Evolutionary conservation across 2,113 vertebrate species (phyloP).

Genomic region (Brachionichthys hirsutus): DNA sequence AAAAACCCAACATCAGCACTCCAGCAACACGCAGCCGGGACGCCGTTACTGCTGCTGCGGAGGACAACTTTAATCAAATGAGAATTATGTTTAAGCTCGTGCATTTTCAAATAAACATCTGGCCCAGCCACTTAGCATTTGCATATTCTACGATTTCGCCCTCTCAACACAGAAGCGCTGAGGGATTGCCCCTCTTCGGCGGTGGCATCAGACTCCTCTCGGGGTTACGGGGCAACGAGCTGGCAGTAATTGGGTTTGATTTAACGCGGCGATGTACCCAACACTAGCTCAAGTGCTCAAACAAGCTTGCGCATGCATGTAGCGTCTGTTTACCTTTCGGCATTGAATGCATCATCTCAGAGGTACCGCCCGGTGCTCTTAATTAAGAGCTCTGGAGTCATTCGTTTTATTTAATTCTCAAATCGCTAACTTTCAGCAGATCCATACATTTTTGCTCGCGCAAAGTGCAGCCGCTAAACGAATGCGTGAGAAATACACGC

Average conservation of each 20-base stretch:
- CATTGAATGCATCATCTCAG: constrained; percentile 47
- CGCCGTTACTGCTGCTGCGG: neutral
- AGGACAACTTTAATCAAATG: constrained; percentile 10
- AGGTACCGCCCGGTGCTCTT: constrained; percentile 22
- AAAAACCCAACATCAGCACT: constrained; percentile 56
- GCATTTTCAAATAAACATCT: constrained; percentile 30
- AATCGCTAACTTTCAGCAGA: constrained; percentile 21
- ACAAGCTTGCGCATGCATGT: constrained; percentile 49
- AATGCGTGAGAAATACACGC: neutral
- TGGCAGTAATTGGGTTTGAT: constrained; percentile 68
- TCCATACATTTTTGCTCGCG: constrained; percentile 7
- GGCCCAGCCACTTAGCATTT: constrained; percentile 2
- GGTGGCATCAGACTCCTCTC: constrained; percentile 39
- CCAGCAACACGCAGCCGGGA: constrained; percentile 17
- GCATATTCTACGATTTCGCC: constrained; percentile 6
- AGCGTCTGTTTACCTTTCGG: constrained; percentile 52
- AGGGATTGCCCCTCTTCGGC: constrained; percentile 1
- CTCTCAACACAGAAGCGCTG: constrained; percentile 3
- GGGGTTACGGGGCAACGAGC: constrained; percentile 49
- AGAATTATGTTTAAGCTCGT: neutral
- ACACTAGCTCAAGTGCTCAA: constrained; percentile 61
- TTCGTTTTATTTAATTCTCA: constrained; percentile 46
- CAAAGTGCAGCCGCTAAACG: neutral
- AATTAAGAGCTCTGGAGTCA: constrained; percentile 30
- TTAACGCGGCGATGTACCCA: constrained; percentile 66